These are phyloP conservation scores for Chrysopilus asiliformis DNA, from an alignment of 2,888 invertebrate genomes.

Conservation along the genomic window DNA sequence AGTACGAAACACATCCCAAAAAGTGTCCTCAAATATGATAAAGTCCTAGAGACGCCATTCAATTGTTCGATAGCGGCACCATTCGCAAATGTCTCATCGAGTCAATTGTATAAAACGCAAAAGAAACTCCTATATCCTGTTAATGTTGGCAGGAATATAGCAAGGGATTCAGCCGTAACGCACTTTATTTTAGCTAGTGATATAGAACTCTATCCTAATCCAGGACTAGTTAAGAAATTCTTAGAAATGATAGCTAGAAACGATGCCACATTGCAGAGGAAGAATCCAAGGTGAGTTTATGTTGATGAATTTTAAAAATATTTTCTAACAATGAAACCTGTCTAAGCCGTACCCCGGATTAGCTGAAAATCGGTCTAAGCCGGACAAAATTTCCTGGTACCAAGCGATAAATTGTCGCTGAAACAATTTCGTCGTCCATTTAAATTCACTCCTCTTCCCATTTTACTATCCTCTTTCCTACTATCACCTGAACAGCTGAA, in stretches of 20 bases:
- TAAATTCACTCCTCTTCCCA: too few species aligned
- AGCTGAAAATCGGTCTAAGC: too few species aligned
- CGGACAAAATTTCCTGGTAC: too few species aligned
- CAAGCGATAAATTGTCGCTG: too few species aligned
- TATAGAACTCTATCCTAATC: slow-evolving; percentile 82
- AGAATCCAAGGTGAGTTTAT: slow-evolving; percentile 38
- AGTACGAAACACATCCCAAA: slow-evolving; percentile 74
- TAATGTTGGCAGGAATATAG: slow-evolving; percentile 82
- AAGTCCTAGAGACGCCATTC: slow-evolving; percentile 46
- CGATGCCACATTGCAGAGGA: slow-evolving; percentile 46
- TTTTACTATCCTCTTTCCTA: too few species aligned
- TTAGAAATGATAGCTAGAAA: slow-evolving; percentile 71
- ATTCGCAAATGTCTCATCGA: slow-evolving; percentile 48
- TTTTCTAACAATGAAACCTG: too few species aligned
- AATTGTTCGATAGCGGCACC: slow-evolving; percentile 62
- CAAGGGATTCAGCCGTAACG: slow-evolving; percentile 67
- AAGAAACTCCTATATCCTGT: slow-evolving; percentile 78
- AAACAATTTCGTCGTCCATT: too few species aligned
- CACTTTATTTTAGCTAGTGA: slow-evolving; percentile 76
- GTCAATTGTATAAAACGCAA: slow-evolving; percentile 61
- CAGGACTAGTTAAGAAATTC: slow-evolving; percentile 64
- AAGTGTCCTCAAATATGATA: slow-evolving; percentile 50
- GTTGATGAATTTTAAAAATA: neutral
- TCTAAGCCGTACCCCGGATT: too few species aligned
- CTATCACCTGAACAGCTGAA: too few species aligned